Evolutionary conservation across 2,888 invertebrate genomes (phyloP), one percentile per base, ranked within the genome.

Genomic region (Calameuta pallipes): DNA sequence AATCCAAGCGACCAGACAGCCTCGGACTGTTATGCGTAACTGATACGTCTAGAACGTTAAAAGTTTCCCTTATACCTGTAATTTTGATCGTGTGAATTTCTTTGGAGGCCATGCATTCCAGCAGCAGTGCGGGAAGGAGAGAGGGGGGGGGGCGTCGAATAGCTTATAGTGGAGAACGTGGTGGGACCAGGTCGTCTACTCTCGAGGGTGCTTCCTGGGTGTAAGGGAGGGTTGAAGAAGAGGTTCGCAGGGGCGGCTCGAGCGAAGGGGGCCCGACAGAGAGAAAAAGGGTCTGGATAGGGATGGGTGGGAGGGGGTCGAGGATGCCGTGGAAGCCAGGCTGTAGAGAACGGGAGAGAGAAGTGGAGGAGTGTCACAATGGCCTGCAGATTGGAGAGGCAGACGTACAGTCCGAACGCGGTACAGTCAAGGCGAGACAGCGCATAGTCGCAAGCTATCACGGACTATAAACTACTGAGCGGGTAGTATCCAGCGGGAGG

Each of bases 351-450:
- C 33, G 71, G 79, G 56, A 78, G 68, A 79, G 75, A 83, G 82
- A 80, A 82, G 79, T 77, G 78, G 80, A 79, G 56, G 75, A 76
- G 74, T 79, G 75, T 87, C 84, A 86, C 86, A 89, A 89, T 89
- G 86, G 89, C 85, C 85, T 86, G 88, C 87, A 90, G 90, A 90
- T 90, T 90, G 89, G 86, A 89, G 87, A 88, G 86, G 87, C 89
- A 89, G 88, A 89, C 89, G 86, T 89, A 87, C 89, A 89, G 89
- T 89, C 88, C 82, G 81, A 81, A 82, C 80, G 80, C 76, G 78
- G 87, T 88, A 89, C 87, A 89, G 88, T 89, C 87, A 71, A 31
- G 6, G 13, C 31, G 71, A 71, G 33, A 71, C 71, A 71, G 34
- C 12, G 31, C 9, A 31, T 13, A 33, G 71, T 34, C 71, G 71